Evolutionary conservation across 1,140 invertebrate species (phyloP).

Genomic region (Archivesica marissinica): DNA sequence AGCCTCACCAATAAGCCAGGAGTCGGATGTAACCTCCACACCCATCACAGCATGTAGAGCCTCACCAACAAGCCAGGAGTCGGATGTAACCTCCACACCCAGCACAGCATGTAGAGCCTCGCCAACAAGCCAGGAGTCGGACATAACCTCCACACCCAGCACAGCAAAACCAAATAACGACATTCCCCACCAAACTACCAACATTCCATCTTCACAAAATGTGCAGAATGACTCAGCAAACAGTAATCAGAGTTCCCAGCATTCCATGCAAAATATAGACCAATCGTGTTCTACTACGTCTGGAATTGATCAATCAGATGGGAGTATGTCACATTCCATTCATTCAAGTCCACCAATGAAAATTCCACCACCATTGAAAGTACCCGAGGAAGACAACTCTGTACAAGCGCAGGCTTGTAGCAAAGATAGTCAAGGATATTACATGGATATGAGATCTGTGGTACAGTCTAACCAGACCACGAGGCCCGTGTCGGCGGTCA

Average conservation of each 20-base stretch:
- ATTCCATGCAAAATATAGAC: constrained; percentile 20
- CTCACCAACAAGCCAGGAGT: neutral
- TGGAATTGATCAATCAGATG: constrained; percentile 23
- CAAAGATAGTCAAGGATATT: constrained; percentile 23
- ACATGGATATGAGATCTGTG: constrained; percentile 36
- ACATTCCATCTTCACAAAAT: constrained; percentile 17
- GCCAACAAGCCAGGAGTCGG: no score
- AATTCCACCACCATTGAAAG: constrained; percentile 2
- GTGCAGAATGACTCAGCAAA: constrained; percentile 24
- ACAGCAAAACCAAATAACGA: neutral
- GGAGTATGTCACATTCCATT: constrained; percentile 22
- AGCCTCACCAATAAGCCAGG: neutral
- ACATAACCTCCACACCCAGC: neutral
- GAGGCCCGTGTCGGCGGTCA: constrained; percentile 46
- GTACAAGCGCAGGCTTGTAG: constrained; percentile 30
- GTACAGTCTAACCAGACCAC: neutral
- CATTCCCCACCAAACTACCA: constrained; percentile 30
- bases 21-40: neutral
- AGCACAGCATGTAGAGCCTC: neutral
- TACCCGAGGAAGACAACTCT: constrained; percentile 24
- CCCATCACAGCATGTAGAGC: neutral
- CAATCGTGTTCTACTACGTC: constrained; percentile 22
- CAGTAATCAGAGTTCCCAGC: constrained; percentile 7
- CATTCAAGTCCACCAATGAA: neutral
- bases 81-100: neutral